Evolutionary conservation across 2,113 vertebrate genomes (phyloP).

Genomic region (Ctenomys sociabilis): DNA sequence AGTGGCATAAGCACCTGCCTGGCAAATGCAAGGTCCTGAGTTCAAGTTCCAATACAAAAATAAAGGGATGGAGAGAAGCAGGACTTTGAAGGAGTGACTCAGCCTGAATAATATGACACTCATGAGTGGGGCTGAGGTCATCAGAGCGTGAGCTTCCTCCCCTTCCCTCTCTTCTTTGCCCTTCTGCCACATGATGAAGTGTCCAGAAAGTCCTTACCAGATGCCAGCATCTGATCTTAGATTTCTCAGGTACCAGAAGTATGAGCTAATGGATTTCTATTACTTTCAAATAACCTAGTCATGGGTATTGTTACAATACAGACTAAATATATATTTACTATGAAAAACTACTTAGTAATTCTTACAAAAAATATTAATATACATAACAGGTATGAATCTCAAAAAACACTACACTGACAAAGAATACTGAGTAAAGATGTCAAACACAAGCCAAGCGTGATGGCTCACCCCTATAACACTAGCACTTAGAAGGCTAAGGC

Average conservation of each 20-base stretch:
- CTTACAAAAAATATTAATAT: background rate
- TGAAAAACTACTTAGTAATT: slow-evolving; percentile 4
- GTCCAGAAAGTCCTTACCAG: background rate
- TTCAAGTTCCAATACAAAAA: no score
- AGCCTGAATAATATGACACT: background rate
- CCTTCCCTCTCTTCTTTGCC: background rate
- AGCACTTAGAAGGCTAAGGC: background rate
- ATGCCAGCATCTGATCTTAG: background rate
- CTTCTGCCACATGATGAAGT: background rate
- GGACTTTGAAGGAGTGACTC: background rate
- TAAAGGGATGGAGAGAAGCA: background rate
- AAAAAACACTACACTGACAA: background rate
- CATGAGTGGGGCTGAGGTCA: background rate
- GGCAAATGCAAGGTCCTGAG: no score
- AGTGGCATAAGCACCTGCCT: no score
- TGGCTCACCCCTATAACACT: background rate
- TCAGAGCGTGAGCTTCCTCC: background rate
- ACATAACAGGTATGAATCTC: background rate
- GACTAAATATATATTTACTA: background rate
- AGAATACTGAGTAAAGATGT: background rate
- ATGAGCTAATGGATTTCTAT: background rate
- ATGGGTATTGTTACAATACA: background rate
- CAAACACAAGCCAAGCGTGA: background rate
- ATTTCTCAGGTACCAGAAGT: background rate
- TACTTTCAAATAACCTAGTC: background rate